Percentiles rank a stretch among this genome's conserved stretches.
Evolutionary conservation across 2,797 vertebrate genomes (phyloP).

Genomic region (Cynodonichthys magdalenae): DNA sequence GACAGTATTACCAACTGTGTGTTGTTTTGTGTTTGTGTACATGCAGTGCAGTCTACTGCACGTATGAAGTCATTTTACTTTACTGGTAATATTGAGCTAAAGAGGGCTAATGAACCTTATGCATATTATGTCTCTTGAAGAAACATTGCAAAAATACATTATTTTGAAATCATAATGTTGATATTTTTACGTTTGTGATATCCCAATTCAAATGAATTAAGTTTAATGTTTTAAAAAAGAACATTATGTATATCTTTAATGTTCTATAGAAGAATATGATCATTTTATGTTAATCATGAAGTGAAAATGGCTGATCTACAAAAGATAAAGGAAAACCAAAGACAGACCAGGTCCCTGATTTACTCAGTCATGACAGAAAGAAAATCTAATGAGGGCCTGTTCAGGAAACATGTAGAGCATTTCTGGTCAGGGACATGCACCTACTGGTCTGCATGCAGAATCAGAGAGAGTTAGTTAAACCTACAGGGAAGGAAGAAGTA

Average conservation of each 20-base stretch:
- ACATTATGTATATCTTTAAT: too few species aligned
- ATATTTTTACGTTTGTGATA: constrained; percentile 6
- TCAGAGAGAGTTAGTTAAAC: too few species aligned
- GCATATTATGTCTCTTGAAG: neutral
- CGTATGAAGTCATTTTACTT: neutral
- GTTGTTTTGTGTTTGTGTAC: constrained; percentile 7
- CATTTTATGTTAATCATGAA: too few species aligned
- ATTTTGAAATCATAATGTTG: neutral
- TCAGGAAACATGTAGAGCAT: neutral
- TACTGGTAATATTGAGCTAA: neutral
- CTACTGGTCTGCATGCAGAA: neutral
- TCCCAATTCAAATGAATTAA: constrained; percentile 6
- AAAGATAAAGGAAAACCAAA: too few species aligned
- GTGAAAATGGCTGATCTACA: too few species aligned
- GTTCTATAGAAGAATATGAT: too few species aligned
- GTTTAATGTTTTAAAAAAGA: constrained; percentile 1
- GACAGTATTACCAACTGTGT: neutral
- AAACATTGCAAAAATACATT: neutral
- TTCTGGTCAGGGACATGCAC: neutral
- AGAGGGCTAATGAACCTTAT: constrained; percentile 12
- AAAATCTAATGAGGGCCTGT: too few species aligned
- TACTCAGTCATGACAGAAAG: neutral
- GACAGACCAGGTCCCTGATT: neutral
- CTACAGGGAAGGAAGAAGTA: too few species aligned
- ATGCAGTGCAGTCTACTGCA: neutral